Base-by-base conservation (phyloP, 2,797 vertebrate species). In the Sebastes kiyomatsui region DNA sequence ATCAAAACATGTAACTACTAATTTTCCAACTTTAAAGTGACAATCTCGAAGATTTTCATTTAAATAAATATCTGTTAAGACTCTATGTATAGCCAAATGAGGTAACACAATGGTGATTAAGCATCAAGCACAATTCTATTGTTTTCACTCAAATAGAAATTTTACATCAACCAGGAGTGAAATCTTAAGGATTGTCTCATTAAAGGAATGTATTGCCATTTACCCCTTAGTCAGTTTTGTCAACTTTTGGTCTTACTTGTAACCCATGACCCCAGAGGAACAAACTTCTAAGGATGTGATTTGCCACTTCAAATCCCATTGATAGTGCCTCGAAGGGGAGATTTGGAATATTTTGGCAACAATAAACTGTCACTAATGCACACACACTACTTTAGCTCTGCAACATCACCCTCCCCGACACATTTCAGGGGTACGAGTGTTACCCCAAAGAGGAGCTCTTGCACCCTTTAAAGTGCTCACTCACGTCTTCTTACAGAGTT, bases 341-440 rank as follows among this genome's bases (percentile, higher is more conserved):
- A 62, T 18, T 54, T 38, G 2, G 64, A 70, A 79, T 68, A 72
- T 87, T 60, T 72, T 79, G 42, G 54, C 81, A 84, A 72, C 42
- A 28, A 14, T 77, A 69, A 20, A 75, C 77, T 79, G 64, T 60
- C 42, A 70, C 35, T 72, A 52, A 75, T 55, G 35, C 35, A 56
- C 61, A 59, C 18, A 55, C 13, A 69, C 32, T 22, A 14, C 33
- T 72, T 33, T 7, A 66, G 23, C 35, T 71, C 10, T 55, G 16
- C 73, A 61, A 20, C 55, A 35, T 33, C 64, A 65, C 59, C 65
- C 64, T 5, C 11, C 38, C 38, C 32, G 5, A 69, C 77, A 82
- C 75, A 30, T 80, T 59, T 66, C 52, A 65, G 28, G 13, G 27
- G 25, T 11, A 52, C n/a, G 22, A 61, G 70, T 65, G 77, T 80